These are phyloP conservation scores for Ara ararauna DNA, from an alignment of 2,797 vertebrate genomes.

Conservation along the genomic window DNA sequence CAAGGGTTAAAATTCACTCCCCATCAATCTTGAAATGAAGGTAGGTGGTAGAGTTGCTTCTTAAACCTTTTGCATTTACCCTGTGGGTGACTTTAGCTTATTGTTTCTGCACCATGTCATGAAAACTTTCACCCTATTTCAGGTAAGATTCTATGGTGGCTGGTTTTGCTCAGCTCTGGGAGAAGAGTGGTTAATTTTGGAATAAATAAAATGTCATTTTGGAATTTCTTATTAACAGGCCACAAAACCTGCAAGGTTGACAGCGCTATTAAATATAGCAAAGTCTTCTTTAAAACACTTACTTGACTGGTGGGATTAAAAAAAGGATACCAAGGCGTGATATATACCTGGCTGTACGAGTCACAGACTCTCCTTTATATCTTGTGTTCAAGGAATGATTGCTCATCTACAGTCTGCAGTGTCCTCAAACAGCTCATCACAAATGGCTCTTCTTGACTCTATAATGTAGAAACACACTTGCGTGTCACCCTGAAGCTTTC, in stretches of 20 bases:
- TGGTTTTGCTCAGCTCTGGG: background rate
- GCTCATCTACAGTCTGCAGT: slow-evolving; percentile 39
- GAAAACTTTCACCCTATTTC: background rate
- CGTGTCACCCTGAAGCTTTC: background rate
- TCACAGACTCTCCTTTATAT: slow-evolving; percentile 48
- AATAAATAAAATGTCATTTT: background rate
- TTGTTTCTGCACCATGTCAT: background rate
- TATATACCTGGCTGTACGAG: slow-evolving; percentile 52
- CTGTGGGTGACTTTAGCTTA: background rate
- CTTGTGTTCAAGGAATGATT: slow-evolving; percentile 45
- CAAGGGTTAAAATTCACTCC: background rate
- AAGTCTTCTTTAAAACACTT: slow-evolving; percentile 70
- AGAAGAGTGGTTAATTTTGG: slow-evolving; percentile 14
- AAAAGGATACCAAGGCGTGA: slow-evolving; percentile 32
- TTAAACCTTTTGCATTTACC: background rate
- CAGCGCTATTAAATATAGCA: slow-evolving; percentile 76
- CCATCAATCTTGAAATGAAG: background rate
- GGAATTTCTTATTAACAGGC: slow-evolving; percentile 60
- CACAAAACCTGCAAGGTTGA: slow-evolving; percentile 58
- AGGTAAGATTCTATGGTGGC: background rate
- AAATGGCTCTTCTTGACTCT: slow-evolving; percentile 15
- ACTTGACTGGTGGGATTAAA: slow-evolving; percentile 36
- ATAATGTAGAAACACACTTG: background rate
- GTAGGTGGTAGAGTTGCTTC: background rate
- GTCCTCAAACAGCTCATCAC: slow-evolving; percentile 35